Base-by-base conservation (phyloP, 2,797 vertebrate genomes). In the Labeo calbasu region DNA sequence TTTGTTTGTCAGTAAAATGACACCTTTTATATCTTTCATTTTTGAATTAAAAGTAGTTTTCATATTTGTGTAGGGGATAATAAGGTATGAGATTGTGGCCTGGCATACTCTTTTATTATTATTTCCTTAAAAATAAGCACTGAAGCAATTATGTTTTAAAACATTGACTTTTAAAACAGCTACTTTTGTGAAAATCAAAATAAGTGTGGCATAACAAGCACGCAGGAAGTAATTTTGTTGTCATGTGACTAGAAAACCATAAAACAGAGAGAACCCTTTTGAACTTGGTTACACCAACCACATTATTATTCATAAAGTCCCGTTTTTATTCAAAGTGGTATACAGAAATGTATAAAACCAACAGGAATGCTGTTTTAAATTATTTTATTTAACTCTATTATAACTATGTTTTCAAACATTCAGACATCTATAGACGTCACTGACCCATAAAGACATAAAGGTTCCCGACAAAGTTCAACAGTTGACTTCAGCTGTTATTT, bases 241-340 rank as follows among this genome's bases (percentile, higher is more conserved):
- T 77, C 57, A 63, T 12, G 75, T 77, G 55, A 77, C 40, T 46
- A 61, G 40, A 23, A 61, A 46, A 25, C 21, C 55, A 77, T 61
- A 61, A 77, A 55, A 53, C 32, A 4, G 3, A 43, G 13, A 69
- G 28, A 36, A 28, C 32, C 66, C 66, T 69, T 69, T 66, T 66
- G 28, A 10, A 32, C 25, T 65, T 68, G 65, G 61, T 63, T 28
- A 28, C 13, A 55, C 72, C 3, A 55, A 10, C 21, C 72, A 55
- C 72, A 57, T 15, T 21, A 36, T 75, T 40, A 36, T 19, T 57
- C 72, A 40, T 76, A 76, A 57, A 76, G n/a, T 76, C 6, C 13
- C 21, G 3, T 8, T 55, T 28, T 57, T 23, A n/a, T 57, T 57
- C 19, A 76, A 76, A 23, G 23, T 40, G 10, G 7, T 40, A 40